Evolutionary conservation across 1,140 invertebrate species (phyloP), one percentile per base, ranked within the genome.

Genomic region (Drosophila willistoni): DNA sequence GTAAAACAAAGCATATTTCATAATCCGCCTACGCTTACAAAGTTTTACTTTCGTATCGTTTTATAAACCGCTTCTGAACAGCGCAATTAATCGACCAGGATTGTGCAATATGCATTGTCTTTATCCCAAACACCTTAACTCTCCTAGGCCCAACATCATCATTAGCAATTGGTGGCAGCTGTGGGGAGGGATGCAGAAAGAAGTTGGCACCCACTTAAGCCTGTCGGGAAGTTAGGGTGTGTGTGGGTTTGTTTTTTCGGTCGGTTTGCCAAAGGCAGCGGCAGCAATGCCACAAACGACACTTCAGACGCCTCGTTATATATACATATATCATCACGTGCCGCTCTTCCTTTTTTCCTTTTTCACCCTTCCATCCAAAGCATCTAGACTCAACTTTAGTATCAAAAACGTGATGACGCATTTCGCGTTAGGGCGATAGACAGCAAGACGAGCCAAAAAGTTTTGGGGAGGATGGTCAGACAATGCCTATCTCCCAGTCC

Each of bases 1-100:
- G 29, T 29, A 44, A 68, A 19, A 71, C 63, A 82, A 77, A 65
- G 82, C 78, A 77, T 78, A 77, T 79, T 86, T 87, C 76, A 86
- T 87, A 85, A 86, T 73, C 70, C 78, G 82, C 68, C 71, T 70
- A 76, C 25, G 73, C 73, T 64, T 64, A 75, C 57, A 77, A 77
- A 77, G 73, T 77, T 77, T 65, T 42, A 12, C 22, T 73, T 69
- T 62, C 44, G 70, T 61, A 75, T 79, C 63, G 59, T 71, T 66
- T 76, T 55, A 68, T 86, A 87, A 86, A 77, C 82, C 83, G 64
- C 83, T 86, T 76, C 29, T 77, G 33, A 67, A 56, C 62, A 76
- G 70, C 68, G 56, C 82, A 86, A 86, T 86, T 86, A 86, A 86
- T 87, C 79, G 82, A 61, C 71, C 65, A 71, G 79, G 41, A 76